These are phyloP conservation scores for Carassius gibelio DNA, from an alignment of 2,113 vertebrate genomes.

Conservation along the genomic window DNA sequence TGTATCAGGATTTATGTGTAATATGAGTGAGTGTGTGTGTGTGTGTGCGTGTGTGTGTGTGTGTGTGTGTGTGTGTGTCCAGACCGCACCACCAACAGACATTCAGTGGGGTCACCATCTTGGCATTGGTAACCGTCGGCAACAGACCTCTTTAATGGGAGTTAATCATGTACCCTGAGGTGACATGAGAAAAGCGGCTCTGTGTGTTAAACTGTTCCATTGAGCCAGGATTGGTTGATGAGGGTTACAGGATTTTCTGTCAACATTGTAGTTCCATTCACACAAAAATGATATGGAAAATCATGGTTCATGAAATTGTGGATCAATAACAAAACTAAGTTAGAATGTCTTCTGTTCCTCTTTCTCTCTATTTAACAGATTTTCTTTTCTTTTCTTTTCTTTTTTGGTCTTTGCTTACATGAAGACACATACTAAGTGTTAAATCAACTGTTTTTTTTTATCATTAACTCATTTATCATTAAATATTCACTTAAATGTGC, in stretches of 20 bases:
- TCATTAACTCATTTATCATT: background rate
- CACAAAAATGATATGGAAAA: constrained; percentile 59
- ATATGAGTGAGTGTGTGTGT: background rate
- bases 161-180: constrained; percentile 81
- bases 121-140: constrained; percentile 56
- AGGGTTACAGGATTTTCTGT: constrained; percentile 82
- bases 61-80: background rate
- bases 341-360: background rate
- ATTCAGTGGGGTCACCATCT: constrained; percentile 48
- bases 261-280: constrained; percentile 80
- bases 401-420: constrained; percentile 5
- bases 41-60: background rate
- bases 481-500: constrained; percentile 28
- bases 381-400: too few species aligned
- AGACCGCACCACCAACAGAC: constrained; percentile 28
- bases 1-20: background rate
- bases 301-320: background rate
- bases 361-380: constrained; percentile 19
- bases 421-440: constrained; percentile 27
- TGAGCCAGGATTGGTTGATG: constrained; percentile 74
- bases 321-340: constrained; percentile 63
- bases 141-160: constrained; percentile 72
- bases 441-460: constrained; percentile 25
- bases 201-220: constrained; percentile 73
- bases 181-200: constrained; percentile 69